Evolutionary conservation across 2,888 invertebrate species (phyloP).

Genomic region (Spilarctia lutea): DNA sequence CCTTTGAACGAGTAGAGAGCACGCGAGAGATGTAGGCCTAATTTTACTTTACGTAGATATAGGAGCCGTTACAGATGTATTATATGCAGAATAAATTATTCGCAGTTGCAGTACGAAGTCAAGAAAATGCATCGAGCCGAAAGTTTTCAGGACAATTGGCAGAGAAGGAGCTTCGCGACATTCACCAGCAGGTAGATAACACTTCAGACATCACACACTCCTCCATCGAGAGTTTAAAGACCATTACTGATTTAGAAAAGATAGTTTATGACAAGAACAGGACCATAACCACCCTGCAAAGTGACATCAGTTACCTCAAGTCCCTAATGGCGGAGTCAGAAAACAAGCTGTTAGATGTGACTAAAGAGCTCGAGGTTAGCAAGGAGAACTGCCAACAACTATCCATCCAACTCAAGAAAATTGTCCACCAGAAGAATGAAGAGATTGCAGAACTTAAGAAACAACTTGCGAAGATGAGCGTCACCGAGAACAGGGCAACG

Average conservation of each 20-base stretch:
- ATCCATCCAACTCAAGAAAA: constrained; percentile 76
- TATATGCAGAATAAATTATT: constrained; percentile 32
- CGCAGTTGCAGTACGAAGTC: constrained; percentile 65
- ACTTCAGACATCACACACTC: constrained; percentile 74
- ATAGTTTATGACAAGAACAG: constrained; percentile 79
- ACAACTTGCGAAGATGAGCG: constrained; percentile 76
- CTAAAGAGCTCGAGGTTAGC: constrained; percentile 73
- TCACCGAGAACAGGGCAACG: constrained; percentile 73
- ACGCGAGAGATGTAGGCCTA: not conserved
- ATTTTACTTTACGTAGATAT: not conserved
- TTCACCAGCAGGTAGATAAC: constrained; percentile 78
- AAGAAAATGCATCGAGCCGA: constrained; percentile 59
- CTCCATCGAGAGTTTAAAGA: constrained; percentile 75
- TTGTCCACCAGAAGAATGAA: constrained; percentile 79
- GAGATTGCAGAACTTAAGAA: constrained; percentile 79
- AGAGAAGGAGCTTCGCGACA: constrained; percentile 61
- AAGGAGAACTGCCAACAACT: constrained; percentile 76
- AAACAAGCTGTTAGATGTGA: constrained; percentile 72
- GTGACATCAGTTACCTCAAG: constrained; percentile 75
- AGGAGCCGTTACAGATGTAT: not conserved
- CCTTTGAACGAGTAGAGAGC: not conserved
- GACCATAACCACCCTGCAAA: constrained; percentile 74
- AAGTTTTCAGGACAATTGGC: constrained; percentile 54
- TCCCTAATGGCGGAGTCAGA: constrained; percentile 78
- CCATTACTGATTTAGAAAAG: constrained; percentile 79